phyloP scores from a whole-genome alignment of 1,140 invertebrate genomes.

The Aradophagus sp. region DNA sequence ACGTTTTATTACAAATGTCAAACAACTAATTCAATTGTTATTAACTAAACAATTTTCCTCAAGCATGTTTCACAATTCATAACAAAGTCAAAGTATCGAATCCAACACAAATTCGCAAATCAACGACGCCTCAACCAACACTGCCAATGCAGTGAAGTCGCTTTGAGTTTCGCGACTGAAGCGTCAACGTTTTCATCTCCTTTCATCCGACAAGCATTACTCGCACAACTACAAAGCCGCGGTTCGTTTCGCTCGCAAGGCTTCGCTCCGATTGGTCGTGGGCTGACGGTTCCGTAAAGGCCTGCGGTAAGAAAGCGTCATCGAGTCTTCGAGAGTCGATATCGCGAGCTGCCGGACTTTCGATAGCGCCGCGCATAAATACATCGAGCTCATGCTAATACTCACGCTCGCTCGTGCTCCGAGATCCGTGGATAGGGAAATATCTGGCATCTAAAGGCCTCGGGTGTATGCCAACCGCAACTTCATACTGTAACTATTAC shows the following conservation, averaged over 20 bases:
- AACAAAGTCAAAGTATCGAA: no score
- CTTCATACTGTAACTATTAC: conserved; percentile 50
- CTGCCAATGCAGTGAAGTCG: no score
- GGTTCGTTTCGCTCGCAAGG: neutral
- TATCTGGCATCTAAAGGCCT: conserved; percentile 59
- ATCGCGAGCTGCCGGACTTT: conserved; percentile 49
- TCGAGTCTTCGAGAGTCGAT: conserved; percentile 38
- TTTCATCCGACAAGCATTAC: no score
- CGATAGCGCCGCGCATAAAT: conserved; percentile 61
- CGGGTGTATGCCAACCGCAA: conserved; percentile 44
- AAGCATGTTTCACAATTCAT: no score
- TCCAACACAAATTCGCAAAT: no score
- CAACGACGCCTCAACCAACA: no score
- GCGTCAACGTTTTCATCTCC: no score
- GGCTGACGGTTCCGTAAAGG: conserved; percentile 23
- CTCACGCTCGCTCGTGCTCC: conserved; percentile 58
- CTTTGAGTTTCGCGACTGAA: no score
- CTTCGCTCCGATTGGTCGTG: conserved; percentile 2
- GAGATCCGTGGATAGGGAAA: conserved; percentile 64
- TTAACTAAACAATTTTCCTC: no score
- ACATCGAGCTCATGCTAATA: conserved; percentile 63
- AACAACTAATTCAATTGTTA: no score
- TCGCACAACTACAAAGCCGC: neutral
- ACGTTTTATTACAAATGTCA: no score
- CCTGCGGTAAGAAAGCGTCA: conserved; percentile 39